These are phyloP conservation scores for Rhizoglyphus robini DNA, from an alignment of 1,140 invertebrate genomes.

Conservation along the genomic window DNA sequence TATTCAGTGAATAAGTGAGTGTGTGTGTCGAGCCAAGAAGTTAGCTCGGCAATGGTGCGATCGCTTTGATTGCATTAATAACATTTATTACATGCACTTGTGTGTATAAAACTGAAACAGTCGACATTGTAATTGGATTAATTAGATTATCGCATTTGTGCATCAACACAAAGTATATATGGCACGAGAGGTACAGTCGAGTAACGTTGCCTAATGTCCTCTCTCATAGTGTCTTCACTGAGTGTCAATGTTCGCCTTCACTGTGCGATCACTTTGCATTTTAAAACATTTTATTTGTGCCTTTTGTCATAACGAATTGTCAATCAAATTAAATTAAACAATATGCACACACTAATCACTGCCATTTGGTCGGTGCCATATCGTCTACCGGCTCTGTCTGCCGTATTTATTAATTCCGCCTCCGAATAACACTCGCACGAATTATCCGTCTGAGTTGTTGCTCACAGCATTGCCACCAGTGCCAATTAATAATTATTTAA, in stretches of 20 bases:
- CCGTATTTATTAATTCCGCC: neutral
- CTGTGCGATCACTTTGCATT: neutral
- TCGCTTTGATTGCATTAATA: too few relatives aligned
- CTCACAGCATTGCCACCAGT: neutral
- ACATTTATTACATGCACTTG: neutral
- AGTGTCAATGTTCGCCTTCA: neutral
- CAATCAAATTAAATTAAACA: constrained; percentile 15
- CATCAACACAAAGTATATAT: neutral
- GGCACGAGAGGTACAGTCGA: neutral
- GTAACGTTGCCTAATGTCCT: neutral
- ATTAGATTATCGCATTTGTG: neutral
- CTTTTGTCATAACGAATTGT: constrained; percentile 7
- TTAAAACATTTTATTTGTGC: constrained; percentile 14
- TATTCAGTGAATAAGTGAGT: too few relatives aligned
- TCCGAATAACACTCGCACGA: neutral
- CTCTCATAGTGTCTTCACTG: too few relatives aligned
- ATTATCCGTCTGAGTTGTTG: constrained; percentile 2
- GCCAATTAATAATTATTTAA: constrained; percentile 14
- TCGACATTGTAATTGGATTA: constrained; percentile 12
- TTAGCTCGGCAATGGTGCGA: too few relatives aligned
- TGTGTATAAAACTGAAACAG: neutral
- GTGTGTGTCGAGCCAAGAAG: neutral
- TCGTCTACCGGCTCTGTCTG: neutral
- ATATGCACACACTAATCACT: constrained; percentile 8
- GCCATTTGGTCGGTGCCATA: neutral